Conservation (phyloP, 2,113 vertebrate species). For the Saguinus midas region DNA sequence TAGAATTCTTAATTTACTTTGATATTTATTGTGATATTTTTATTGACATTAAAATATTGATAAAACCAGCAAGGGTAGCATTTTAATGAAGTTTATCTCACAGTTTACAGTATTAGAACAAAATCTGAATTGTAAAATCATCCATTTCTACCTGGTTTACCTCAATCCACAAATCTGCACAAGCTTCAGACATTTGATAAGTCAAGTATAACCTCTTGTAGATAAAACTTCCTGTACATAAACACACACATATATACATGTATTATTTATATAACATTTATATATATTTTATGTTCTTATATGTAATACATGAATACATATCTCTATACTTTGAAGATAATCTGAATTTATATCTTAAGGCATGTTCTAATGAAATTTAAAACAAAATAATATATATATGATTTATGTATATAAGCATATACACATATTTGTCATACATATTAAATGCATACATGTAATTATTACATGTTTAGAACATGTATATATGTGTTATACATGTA, state of each 20-base stretch:
- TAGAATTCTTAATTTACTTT: not conserved
- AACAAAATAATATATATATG: not conserved
- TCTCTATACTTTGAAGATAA: not conserved
- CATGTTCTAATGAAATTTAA: not conserved
- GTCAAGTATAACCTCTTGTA: not conserved
- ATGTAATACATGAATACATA: not conserved
- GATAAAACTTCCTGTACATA: not conserved
- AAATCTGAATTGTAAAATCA: not conserved
- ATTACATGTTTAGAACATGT: not conserved
- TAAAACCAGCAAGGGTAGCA: not conserved
- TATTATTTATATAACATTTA: not conserved
- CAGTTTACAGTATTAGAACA: not conserved
- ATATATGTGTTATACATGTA: not conserved
- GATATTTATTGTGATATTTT: not conserved
- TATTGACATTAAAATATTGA: not conserved
- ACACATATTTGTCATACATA: not conserved
- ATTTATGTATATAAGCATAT: not conserved
- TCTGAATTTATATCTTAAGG: not conserved
- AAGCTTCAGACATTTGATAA: not conserved
- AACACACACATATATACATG: not conserved
- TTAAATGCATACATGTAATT: not conserved
- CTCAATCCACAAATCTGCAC: not conserved
- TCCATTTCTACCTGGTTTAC: not conserved
- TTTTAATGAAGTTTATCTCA: not conserved
- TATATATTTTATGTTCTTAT: not conserved